A percentile compares a stretch with the other conserved stretches of the same genome.
These are phyloP conservation scores for Hippasteria phrygiana DNA, from an alignment of 53 echinoderm and acorn worm species.

Conservation along the genomic window DNA sequence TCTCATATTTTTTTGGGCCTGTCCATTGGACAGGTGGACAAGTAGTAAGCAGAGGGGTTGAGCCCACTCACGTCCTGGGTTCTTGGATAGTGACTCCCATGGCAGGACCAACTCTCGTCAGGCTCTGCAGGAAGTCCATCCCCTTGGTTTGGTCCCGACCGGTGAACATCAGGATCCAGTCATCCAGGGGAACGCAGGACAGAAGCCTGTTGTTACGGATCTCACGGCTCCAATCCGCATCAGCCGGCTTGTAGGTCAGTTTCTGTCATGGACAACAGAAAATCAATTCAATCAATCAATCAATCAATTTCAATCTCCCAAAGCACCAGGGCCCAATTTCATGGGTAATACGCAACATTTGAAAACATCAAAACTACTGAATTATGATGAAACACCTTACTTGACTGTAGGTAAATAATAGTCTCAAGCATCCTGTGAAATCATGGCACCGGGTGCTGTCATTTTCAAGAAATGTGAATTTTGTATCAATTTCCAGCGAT, in stretches of 20 bases:
- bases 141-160: conserved; percentile 50
- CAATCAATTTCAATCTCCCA: neutral
- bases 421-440: too few relatives aligned
- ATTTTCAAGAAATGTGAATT: too few relatives aligned
- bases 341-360: too few relatives aligned
- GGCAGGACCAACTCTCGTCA: conserved; percentile 71
- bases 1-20: too few relatives aligned
- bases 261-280: neutral
- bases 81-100: conserved; percentile 79
- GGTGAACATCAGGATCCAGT: conserved; percentile 81
- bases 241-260: conserved; percentile 66
- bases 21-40: too few relatives aligned
- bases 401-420: too few relatives aligned
- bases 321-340: too few relatives aligned
- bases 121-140: conserved; percentile 68
- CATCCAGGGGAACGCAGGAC: conserved; percentile 25
- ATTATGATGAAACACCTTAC: too few relatives aligned
- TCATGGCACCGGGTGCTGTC: too few relatives aligned
- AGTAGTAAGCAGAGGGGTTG: too few relatives aligned
- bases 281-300: neutral
- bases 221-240: conserved; percentile 85
- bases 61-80: conserved; percentile 74
- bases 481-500: too few relatives aligned
- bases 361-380: too few relatives aligned
- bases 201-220: conserved; percentile 62